Evolutionary conservation across 2,113 vertebrate genomes (phyloP).

Genomic region (Pogona vitticeps): DNA sequence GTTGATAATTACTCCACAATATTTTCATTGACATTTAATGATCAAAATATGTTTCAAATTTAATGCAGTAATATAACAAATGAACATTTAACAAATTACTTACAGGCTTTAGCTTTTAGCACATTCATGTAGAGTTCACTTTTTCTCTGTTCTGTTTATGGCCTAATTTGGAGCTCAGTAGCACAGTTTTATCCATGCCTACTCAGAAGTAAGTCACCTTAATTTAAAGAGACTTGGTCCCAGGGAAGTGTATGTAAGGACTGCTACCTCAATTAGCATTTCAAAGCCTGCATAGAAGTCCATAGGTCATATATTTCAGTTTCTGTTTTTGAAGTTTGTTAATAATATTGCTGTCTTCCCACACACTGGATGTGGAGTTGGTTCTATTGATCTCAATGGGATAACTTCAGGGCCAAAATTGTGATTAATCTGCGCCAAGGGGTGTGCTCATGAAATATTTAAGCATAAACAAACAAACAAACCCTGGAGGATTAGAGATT

Average conservation of each 20-base stretch:
- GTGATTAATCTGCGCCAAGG: neutral
- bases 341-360: neutral
- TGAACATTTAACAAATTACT: no score
- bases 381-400: neutral
- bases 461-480: conserved; percentile 1
- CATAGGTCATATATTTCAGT: neutral
- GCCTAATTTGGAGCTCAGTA: no score
- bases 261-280: neutral
- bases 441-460: neutral
- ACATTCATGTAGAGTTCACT: neutral
- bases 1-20: no score
- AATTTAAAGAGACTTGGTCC: neutral
- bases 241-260: neutral
- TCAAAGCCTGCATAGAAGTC: neutral
- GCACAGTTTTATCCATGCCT: neutral
- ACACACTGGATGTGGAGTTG: neutral
- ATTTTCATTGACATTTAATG: no score
- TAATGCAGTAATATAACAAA: no score
- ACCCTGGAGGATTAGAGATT: neutral
- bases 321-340: neutral
- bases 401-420: neutral
- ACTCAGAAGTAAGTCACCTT: neutral
- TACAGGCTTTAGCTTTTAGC: neutral
- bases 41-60: no score
- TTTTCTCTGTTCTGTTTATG: neutral